Base-by-base conservation (phyloP, 1,140 invertebrate species). In the Drosophila ambigua region DNA sequence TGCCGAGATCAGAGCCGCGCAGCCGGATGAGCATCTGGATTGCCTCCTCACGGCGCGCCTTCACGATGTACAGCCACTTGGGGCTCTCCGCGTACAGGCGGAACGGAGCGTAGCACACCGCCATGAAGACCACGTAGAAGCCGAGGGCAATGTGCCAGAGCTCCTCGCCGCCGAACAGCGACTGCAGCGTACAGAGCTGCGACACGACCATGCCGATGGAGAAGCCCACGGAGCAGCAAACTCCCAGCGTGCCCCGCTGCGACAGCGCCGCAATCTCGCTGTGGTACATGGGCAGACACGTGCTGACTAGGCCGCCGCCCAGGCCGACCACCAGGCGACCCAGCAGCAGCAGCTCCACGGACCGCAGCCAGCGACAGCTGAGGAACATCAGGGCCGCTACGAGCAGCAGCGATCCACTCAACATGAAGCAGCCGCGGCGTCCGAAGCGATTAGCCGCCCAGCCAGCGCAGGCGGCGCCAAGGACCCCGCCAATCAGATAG, bases 281-380 rank as follows among this genome's bases (percentile, higher is more conserved):
- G 77, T 98, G 92, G 88, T 97, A 98, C 94, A 98, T 95, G 7
- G 97, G 96, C 64, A 97, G 93, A 64, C 96, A 93, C 72, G 95
- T 95, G 15, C 96, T 97, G 13, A 95, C 95, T 35, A 97, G 90
- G 67, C 96, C 96, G 93, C 88, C 58, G 58, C 94, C 92, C 9
- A 96, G 74, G 64, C 96, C 96, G 11, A 95, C 94, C 16, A 97
- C 62, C 51, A 97, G 90, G 81, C 96, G 92, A 2, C 95, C 96
- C 11, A 95, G 8, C 28, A 97, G 91, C 16, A 97, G 92, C 80
- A 96, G 91, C 91, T 96, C 96, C 7, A 97, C 93, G 0, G 95
- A 96, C 72, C 94, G 93, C n/a, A 94, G 91, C 5, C 82, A 61
- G 71, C 94, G 94, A 41, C 94, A 94, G 35, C 92, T 64, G 24